phyloP scores from a whole-genome alignment of 1,140 invertebrate genomes.

The Drosophila punjabiensis region DNA sequence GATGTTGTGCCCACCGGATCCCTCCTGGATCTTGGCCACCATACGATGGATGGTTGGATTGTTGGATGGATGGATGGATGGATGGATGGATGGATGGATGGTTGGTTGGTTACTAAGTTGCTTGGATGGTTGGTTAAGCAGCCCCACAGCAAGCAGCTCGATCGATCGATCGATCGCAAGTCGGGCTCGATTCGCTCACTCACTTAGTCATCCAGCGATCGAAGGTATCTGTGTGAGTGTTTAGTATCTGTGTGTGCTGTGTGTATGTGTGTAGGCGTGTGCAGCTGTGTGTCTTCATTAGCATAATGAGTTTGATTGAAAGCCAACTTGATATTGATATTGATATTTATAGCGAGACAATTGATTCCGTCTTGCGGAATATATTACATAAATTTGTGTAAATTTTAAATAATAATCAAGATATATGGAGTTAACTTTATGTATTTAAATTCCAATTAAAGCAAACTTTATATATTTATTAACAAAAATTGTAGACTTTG shows the following conservation, averaged over 20 bases:
- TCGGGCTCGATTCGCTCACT: slow-evolving; percentile 55
- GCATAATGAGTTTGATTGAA: slow-evolving; percentile 79
- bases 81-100: slow-evolving; percentile 1
- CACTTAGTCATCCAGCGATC: slow-evolving; percentile 33
- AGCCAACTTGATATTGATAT: slow-evolving; percentile 71
- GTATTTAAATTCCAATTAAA: background rate
- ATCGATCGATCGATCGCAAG: slow-evolving; percentile 44
- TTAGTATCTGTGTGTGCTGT: slow-evolving; percentile 32
- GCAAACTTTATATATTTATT: no score
- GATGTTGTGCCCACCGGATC: slow-evolving; percentile 13
- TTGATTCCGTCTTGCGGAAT: slow-evolving; percentile 44
- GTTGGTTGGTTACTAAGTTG: slow-evolving; percentile 3
- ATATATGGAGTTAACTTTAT: background rate
- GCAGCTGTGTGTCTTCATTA: slow-evolving; percentile 77
- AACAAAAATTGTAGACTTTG: no score
- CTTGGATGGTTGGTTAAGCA: slow-evolving; percentile 35
- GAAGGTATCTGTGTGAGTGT: slow-evolving; percentile 12
- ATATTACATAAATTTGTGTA: slow-evolving; percentile 12
- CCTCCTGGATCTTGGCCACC: slow-evolving; percentile 1
- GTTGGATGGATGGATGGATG: slow-evolving; percentile 2
- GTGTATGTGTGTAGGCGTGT: slow-evolving; percentile 59
- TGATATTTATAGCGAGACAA: slow-evolving; percentile 64
- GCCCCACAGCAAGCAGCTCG: slow-evolving; percentile 63
- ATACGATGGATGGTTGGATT: background rate
- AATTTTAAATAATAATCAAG: slow-evolving; percentile 2